A percentile compares a stretch with the other conserved stretches of the same genome.
phyloP scores from a whole-genome alignment of 2,888 invertebrate genomes.

The Margaritifera margaritifera region DNA sequence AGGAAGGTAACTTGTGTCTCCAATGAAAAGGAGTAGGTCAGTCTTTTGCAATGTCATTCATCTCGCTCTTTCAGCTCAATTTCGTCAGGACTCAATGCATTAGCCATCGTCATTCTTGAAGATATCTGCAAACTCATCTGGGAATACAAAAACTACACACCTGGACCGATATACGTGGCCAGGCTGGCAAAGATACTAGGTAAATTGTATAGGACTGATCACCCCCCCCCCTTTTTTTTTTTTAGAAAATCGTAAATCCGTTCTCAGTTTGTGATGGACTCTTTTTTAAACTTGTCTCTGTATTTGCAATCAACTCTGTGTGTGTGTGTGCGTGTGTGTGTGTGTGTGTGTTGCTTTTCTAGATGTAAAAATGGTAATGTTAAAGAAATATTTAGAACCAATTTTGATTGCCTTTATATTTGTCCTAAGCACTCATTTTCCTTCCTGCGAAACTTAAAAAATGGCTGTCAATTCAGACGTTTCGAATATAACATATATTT shows the following conservation, averaged over 20 bases:
- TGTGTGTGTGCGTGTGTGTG: constrained; percentile 1
- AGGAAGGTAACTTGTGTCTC: too few species aligned
- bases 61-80: constrained; percentile 82
- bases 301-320: not conserved
- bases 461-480: too few species aligned
- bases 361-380: too few species aligned
- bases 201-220: constrained; percentile 22
- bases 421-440: too few species aligned
- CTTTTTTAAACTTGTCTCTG: not conserved
- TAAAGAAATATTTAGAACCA: too few species aligned
- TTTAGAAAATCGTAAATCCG: not conserved
- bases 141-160: constrained; percentile 75
- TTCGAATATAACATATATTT: too few species aligned
- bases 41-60: not conserved
- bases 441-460: too few species aligned
- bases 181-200: constrained; percentile 80
- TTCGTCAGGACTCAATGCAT: constrained; percentile 90
- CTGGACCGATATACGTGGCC: constrained; percentile 80
- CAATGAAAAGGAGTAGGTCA: too few species aligned
- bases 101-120: constrained; percentile 91
- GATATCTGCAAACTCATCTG: constrained; percentile 84
- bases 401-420: too few species aligned
- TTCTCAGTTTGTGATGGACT: not conserved
- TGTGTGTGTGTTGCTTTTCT: not conserved
- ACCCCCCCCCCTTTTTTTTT: too few species aligned